Evolutionary conservation across 2,113 vertebrate species (phyloP).

Genomic region (Rhagologus leucostigma): DNA sequence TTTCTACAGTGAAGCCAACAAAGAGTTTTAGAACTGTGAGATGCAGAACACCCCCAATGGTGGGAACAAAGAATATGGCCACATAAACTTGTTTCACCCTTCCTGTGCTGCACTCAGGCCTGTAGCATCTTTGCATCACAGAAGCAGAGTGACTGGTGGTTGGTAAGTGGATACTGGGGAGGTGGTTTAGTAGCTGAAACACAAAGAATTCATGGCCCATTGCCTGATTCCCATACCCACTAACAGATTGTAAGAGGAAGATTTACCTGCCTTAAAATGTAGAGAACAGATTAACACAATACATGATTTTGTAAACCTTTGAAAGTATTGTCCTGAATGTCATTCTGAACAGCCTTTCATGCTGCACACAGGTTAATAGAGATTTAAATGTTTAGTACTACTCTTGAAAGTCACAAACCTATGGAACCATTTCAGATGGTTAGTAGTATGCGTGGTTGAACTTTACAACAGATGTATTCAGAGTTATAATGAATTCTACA

Average conservation of each 20-base stretch:
- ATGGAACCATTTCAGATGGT: background rate
- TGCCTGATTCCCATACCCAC: background rate
- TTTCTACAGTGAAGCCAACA: background rate
- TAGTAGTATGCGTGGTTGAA: background rate
- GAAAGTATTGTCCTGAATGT: background rate
- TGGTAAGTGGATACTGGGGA: background rate
- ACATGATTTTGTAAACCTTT: background rate
- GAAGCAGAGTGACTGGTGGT: background rate
- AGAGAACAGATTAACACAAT: background rate
- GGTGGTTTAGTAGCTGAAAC: background rate
- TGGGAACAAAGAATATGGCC: background rate
- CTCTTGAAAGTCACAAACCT: background rate
- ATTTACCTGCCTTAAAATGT: background rate
- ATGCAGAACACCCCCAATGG: background rate
- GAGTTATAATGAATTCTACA: background rate
- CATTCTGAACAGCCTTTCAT: background rate
- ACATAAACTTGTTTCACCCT: background rate
- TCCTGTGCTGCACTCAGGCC: background rate
- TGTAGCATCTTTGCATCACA: background rate
- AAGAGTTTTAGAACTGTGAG: background rate
- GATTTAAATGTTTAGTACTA: background rate
- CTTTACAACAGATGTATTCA: background rate
- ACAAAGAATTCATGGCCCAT: background rate
- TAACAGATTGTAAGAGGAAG: background rate
- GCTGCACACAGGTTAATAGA: background rate